Conservation (phyloP, 2,888 invertebrate species). For the Odontocerum albicorne region DNA sequence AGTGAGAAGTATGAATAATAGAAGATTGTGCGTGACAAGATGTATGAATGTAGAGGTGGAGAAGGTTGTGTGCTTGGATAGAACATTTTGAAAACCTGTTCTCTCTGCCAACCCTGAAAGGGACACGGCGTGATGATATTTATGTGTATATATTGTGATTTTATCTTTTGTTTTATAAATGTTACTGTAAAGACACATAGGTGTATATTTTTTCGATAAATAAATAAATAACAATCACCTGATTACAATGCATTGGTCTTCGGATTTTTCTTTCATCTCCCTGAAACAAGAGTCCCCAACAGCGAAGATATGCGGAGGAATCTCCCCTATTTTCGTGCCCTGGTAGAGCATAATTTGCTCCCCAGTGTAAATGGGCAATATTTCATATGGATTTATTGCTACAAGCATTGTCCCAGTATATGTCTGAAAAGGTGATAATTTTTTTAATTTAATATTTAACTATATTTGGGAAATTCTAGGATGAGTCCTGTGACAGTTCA, state of each 20-base stretch:
- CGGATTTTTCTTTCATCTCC: conserved; percentile 71
- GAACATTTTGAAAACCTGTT: no score
- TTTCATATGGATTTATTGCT: conserved; percentile 93
- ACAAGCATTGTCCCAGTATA: conserved; percentile 94
- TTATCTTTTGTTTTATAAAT: no score
- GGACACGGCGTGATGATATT: no score
- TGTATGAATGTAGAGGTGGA: no score
- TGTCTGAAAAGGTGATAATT: conserved; percentile 82
- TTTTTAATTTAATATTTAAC: neutral
- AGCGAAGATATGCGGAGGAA: conserved; percentile 94
- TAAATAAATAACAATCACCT: conserved; percentile 57
- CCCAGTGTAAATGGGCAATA: conserved; percentile 91
- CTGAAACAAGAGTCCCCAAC: conserved; percentile 90
- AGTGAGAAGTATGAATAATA: no score
- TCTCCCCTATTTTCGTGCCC: conserved; percentile 79
- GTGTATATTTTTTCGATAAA: neutral
- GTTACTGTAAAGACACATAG: no score
- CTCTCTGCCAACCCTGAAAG: no score
- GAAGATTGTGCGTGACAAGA: no score
- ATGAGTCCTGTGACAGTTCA: no score
- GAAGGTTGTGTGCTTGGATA: no score
- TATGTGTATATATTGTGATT: no score
- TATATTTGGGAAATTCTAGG: neutral
- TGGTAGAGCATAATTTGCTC: conserved; percentile 84
- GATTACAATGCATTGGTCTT: conserved; percentile 93